Base-by-base conservation (phyloP, 2,797 vertebrate genomes). In the Galago senegalensis region DNA sequence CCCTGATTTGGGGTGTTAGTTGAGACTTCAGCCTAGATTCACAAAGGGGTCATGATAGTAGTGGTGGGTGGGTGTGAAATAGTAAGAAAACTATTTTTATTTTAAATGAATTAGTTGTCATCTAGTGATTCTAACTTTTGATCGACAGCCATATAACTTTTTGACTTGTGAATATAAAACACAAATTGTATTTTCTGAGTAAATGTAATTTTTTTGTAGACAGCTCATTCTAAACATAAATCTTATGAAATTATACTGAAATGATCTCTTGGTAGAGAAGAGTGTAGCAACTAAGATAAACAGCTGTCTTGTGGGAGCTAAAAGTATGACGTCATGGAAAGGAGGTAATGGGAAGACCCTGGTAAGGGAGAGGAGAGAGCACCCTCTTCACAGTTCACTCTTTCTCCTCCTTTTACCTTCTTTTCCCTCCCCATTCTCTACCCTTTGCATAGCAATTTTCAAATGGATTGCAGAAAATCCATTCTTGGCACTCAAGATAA, bases 271-370 rank as follows among this genome's bases (percentile, higher is more conserved):
- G 3, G 0, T 7, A 81, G 58, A 25, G 63, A 77, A n/a, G 46
- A 10, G 3, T 11, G 37, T 5, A 77, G 27, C 72, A 53, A 49
- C n/a, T 20, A 46, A 79, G 56, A 63, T 16, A 37, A 17, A 75
- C 31, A 8, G 53, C 63, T 9, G 16, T 70, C 40, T 40, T 0
- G 3, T 0, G 1, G 21, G 53, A 63, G 63, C 29, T 21, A 18
- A 4, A 27, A 27, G 23, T 20, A 10, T 0, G 6, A 31, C 31
- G 34, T 40, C 29, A 7, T 0, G 49, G 61, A 61, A 53, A 43
- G 53, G 17, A 34, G n/a, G 14, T 12, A 8, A 27, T 7, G 7
- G n/a, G 72, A 69, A 40, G 46, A 23, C 1, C 1, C 11, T 27
- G 70, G 16, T 16, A 7, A 2, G 6, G 58, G 34, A 27, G 37